Percentiles rank a stretch among this genome's conserved stretches.
Conservation (phyloP, 1,140 invertebrate species). For the Dendroctonus ponderosae region DNA sequence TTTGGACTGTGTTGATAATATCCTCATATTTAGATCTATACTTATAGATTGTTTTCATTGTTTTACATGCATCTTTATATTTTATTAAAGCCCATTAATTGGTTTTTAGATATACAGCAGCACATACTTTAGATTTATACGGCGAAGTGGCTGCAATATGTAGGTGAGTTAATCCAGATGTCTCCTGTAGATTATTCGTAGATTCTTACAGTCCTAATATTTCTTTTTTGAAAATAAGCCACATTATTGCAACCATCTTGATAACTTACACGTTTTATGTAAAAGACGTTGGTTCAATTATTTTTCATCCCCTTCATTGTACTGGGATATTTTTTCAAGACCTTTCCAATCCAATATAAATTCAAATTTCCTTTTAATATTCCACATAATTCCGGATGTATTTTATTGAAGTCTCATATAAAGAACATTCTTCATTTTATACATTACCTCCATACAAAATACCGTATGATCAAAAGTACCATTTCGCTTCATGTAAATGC, state of each 20-base stretch:
- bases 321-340: no score
- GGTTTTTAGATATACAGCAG: slow-evolving; percentile 66
- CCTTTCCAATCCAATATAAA: no score
- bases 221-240: not conserved
- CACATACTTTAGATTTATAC: slow-evolving; percentile 81
- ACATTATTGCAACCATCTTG: not conserved
- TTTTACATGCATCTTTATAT: not conserved
- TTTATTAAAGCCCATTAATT: not conserved
- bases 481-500: not conserved
- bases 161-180: slow-evolving; percentile 45
- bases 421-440: no score
- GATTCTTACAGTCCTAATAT: slow-evolving; percentile 11
- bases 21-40: not conserved
- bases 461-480: not conserved
- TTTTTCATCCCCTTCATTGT: no score
- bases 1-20: no score
- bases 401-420: no score
- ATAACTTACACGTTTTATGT: no score
- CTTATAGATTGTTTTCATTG: not conserved
- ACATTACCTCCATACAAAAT: no score
- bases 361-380: no score
- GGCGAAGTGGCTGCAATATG: slow-evolving; percentile 88
- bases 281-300: no score
- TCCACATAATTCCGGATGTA: no score
- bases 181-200: not conserved